Percentiles rank a stretch among this genome's conserved stretches.
Conservation (phyloP, 2,888 invertebrate genomes). For the Zhuqinia jingwanae region DNA sequence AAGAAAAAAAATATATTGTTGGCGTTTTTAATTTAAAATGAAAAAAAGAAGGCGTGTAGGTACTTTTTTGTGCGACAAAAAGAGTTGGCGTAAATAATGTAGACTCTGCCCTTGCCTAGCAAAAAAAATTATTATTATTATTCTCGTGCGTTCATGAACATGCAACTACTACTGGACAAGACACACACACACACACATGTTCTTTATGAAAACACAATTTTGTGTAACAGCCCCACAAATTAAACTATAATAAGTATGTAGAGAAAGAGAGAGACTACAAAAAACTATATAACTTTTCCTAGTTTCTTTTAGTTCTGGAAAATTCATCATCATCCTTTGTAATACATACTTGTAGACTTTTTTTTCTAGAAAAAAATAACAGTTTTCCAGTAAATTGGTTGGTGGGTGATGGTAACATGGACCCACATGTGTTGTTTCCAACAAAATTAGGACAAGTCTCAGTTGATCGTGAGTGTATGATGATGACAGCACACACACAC, state of each 20-base stretch:
- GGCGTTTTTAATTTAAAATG: constrained; percentile 39
- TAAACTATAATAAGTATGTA: too few relatives aligned
- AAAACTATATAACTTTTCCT: too few relatives aligned
- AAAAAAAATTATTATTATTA: background rate
- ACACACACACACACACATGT: constrained; percentile 8
- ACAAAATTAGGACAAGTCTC: constrained; percentile 29
- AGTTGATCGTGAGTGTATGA: background rate
- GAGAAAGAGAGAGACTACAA: too few relatives aligned
- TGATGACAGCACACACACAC: constrained; percentile 18
- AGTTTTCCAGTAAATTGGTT: background rate
- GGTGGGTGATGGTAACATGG: too few relatives aligned
- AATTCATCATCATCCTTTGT: background rate
- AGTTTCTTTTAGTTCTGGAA: constrained; percentile 1
- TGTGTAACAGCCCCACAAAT: background rate
- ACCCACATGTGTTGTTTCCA: constrained; percentile 36
- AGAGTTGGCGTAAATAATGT: too few relatives aligned
- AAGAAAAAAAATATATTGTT: background rate
- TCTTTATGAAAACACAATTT: background rate
- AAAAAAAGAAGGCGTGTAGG: background rate
- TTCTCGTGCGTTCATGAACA: too few relatives aligned
- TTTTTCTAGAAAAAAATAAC: background rate
- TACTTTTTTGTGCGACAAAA: background rate
- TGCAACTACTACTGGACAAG: background rate
- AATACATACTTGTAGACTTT: background rate
- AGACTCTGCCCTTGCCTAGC: too few relatives aligned